Percentiles rank a stretch among this genome's conserved stretches.
Conservation (phyloP, 1,140 invertebrate species). For the Drosophila subobscura region DNA sequence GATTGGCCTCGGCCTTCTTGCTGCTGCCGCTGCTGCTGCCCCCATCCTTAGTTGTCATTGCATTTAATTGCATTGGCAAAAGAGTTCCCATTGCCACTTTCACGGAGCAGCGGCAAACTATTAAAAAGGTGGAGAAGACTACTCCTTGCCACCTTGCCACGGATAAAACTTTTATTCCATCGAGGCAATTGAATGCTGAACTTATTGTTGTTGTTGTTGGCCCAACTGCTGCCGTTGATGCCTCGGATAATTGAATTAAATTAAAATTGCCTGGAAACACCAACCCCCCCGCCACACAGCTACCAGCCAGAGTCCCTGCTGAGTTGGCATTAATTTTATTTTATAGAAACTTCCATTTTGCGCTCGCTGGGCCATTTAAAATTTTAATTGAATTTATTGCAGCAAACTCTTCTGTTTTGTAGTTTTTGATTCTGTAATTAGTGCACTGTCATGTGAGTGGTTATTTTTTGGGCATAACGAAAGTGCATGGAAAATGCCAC, state of each 20-base stretch:
- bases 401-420: conserved; percentile 28
- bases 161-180: conserved; percentile 45
- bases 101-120: conserved; percentile 36
- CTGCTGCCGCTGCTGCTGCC: background rate
- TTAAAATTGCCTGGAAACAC: conserved; percentile 45
- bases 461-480: background rate
- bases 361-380: conserved; percentile 33
- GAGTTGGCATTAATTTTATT: conserved; percentile 27
- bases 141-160: conserved; percentile 10
- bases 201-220: conserved; percentile 23
- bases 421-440: conserved; percentile 47
- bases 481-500: no score
- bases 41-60: conserved; percentile 32
- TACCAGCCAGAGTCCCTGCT: background rate
- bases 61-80: conserved; percentile 75
- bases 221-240: conserved; percentile 30
- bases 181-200: conserved; percentile 26
- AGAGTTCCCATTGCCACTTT: conserved; percentile 12
- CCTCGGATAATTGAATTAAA: conserved; percentile 68
- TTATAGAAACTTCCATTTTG: conserved; percentile 29
- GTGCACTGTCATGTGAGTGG: conserved; percentile 11
- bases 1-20: conserved; percentile 46
- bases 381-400: conserved; percentile 70
- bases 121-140: conserved; percentile 32
- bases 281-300: no score